Conservation (phyloP, 2,113 vertebrate species). For the Ceuthmochares aereus region DNA sequence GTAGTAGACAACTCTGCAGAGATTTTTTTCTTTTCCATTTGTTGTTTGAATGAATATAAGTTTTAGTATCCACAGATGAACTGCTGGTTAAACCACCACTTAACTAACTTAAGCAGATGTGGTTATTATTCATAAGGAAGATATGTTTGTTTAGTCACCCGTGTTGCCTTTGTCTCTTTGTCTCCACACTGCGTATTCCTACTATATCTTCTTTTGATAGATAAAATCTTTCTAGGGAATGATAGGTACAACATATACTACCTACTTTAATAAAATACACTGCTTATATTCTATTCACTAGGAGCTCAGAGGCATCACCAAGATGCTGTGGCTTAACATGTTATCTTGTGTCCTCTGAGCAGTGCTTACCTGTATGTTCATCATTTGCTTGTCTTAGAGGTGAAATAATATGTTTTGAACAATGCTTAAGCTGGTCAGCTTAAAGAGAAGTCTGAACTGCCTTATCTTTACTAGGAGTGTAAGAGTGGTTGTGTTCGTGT, state of each 20-base stretch:
- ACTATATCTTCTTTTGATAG: background rate
- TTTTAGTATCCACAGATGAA: background rate
- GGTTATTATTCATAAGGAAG: background rate
- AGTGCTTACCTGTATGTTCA: background rate
- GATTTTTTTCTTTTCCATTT: fast-evolving
- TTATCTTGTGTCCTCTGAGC: background rate
- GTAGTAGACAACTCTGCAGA: background rate
- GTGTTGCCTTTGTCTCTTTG: background rate
- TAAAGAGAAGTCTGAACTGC: background rate
- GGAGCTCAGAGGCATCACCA: background rate
- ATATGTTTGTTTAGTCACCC: background rate
- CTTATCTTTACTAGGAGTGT: fast-evolving
- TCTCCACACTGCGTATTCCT: background rate
- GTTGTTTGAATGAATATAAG: background rate
- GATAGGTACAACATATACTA: background rate
- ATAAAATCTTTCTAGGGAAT: background rate
- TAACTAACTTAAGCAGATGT: background rate
- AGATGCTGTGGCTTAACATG: background rate
- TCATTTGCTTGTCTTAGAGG: background rate
- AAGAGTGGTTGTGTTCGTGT: background rate
- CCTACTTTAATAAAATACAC: background rate
- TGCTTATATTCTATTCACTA: background rate
- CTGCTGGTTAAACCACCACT: background rate
- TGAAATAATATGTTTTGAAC: background rate
- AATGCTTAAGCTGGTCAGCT: background rate